Base-by-base conservation (phyloP, 2,888 invertebrate genomes). In the Tiliacea aurago region DNA sequence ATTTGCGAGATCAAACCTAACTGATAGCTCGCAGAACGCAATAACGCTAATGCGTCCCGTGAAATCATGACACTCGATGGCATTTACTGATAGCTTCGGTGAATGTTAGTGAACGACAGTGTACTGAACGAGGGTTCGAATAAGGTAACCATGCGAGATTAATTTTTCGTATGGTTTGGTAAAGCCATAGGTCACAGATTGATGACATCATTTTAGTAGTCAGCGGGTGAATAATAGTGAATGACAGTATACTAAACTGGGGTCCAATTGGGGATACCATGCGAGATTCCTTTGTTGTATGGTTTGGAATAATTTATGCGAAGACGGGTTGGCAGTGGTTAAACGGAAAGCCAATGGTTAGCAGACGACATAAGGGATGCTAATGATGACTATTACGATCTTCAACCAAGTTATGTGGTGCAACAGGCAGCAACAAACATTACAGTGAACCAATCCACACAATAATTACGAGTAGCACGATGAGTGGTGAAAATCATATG, bases 11-110 rank as follows among this genome's bases (percentile, higher is more conserved):
- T 94, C 91, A 80, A 84, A 85, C 81, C 73, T 79, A 84, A 89
- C 90, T 88, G 94, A 94, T 94, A 93, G 87, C 81, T 78, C 68
- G 79, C 1, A 84, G 88, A 88, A 89, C 89, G 94, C 93, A 93
- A 93, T 94, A 95, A 95, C 94, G 93, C 92, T 94, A 95, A 95
- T 94, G 95, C 94, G 95, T 94, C 90, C 95, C 94, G 95, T 95
- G 95, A 95, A 95, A 95, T n/a, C n/a, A n/a, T 95, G 95, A 95
- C 94, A 93, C 93, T 85, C 79, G 95, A 96, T 96, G 87, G 94
- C 95, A 95, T 95, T 95, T 95, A 95, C 90, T 87, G 95, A 95
- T 95, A 95, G 88, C 88, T 84, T 78, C 88, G 86, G 87, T 91
- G 92, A 92, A 86, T 89, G 89, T 88, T 55, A 88, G 84, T 86